A percentile compares a stretch with the other conserved stretches of the same genome.
phyloP scores from a whole-genome alignment of 2,797 vertebrate species.

The Zalophus californianus region DNA sequence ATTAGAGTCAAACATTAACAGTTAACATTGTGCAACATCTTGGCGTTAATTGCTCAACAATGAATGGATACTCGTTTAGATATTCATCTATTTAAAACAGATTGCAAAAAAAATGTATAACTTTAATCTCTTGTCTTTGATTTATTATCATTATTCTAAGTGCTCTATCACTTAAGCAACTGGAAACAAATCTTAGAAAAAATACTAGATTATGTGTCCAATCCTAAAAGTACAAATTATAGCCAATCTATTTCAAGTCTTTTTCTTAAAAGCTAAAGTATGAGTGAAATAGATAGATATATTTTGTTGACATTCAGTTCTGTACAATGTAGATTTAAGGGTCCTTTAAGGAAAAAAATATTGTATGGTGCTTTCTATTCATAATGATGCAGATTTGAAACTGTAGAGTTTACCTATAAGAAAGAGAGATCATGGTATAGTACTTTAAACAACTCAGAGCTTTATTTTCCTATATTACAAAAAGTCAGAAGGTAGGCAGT shows the following conservation, averaged over 20 bases:
- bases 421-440: not conserved
- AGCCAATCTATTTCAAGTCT: not conserved
- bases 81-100: not conserved
- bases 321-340: not conserved
- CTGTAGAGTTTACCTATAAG: not conserved
- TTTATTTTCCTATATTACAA: not conserved
- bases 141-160: constrained; percentile 22
- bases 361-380: not conserved
- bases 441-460: not conserved
- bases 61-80: not conserved
- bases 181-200: not conserved
- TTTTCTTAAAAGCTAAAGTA: not conserved
- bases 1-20: not conserved
- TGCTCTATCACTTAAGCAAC: constrained; percentile 12
- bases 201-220: not conserved
- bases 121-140: constrained; percentile 5
- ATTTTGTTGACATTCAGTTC: not conserved
- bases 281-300: not conserved
- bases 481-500: not conserved
- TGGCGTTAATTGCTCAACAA: not conserved
- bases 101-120: not conserved
- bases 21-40: not conserved
- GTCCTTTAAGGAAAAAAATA: not conserved
- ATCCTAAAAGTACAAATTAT: not conserved
- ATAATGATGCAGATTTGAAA: not conserved